Evolutionary conservation across 1,140 invertebrate genomes (phyloP), one percentile per base, ranked within the genome.

Genomic region (Drosophila novamexicana): DNA sequence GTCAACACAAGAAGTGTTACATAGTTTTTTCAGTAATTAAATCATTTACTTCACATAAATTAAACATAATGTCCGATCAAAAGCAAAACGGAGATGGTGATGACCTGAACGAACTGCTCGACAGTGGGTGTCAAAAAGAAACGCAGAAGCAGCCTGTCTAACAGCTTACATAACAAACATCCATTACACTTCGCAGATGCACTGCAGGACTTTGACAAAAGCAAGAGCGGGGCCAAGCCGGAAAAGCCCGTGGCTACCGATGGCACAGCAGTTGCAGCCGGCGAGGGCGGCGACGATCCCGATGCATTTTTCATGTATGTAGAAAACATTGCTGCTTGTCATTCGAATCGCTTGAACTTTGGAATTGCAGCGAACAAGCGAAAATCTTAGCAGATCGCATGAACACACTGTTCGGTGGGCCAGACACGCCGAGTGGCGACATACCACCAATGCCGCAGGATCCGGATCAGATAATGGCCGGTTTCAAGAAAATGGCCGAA

Each of bases 121-220:
- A 94, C 74, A 94, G 93, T 94, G 63, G 81, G 89, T 80, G 7
- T 10, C 39, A n/a, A 22, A 39, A 22, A 42, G 18, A 50, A 52
- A 36, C n/a, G 54, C 8, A 36, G 18, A 59, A 66, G 14, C 58
- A 54, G 16, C 37, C n/a, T 14, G 2, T 16, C 37, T 12, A 29
- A 7, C 47, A 50, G 18, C 58, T 77, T 90, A 75, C 63, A 78
- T 90, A 78, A 81, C 64, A 53, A 39, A 66, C 16, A 37, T 7
- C 10, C 44, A 40, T 42, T 36, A 7, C 8, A 29, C 7, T 45
- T 65, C 65, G 7, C 39, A 94, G 94, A 91, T 92, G 94, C 93
- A 65, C 82, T 94, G 44, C 83, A 94, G 81, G 94, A 94, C 80
- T 94, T 94, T 47, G 92, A 93, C 49, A 93, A 93, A 64, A 76